phyloP scores from a whole-genome alignment of 2,888 invertebrate genomes.

The Tryphoninae sp. region DNA sequence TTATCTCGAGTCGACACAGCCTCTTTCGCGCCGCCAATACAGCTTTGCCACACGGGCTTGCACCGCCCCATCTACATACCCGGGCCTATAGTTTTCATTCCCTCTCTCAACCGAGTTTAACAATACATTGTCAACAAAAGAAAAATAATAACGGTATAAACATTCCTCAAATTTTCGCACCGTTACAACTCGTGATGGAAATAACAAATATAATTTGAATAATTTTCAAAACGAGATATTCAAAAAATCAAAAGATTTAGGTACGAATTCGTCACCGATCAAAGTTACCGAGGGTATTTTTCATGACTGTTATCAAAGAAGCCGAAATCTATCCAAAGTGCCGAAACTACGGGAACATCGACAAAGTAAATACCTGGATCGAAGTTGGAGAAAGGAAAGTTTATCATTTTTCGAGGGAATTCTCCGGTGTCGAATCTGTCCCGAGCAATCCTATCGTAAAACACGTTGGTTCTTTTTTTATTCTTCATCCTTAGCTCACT shows the following conservation, averaged over 20 bases:
- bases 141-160: too few species aligned
- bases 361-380: slow-evolving; percentile 42
- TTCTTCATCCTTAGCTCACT: slow-evolving; percentile 8
- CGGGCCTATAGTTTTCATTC: background rate
- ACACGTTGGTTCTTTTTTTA: background rate
- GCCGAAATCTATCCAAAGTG: background rate
- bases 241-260: background rate
- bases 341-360: background rate
- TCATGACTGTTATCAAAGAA: background rate
- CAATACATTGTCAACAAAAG: slow-evolving; percentile 11
- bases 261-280: too few species aligned
- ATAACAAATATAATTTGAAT: background rate
- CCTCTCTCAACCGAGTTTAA: background rate
- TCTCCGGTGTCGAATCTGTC: slow-evolving; percentile 46
- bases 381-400: slow-evolving; percentile 66
- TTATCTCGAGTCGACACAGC: slow-evolving; percentile 72
- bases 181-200: too few species aligned
- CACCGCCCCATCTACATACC: slow-evolving; percentile 13
- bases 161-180: too few species aligned
- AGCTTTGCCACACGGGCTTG: background rate
- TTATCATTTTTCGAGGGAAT: slow-evolving; percentile 69
- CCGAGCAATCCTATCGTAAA: slow-evolving; percentile 6
- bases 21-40: slow-evolving; percentile 55
- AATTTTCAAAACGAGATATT: background rate
- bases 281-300: too few species aligned